A percentile compares a stretch with the other conserved stretches of the same genome.
phyloP scores from a whole-genome alignment of 2,888 invertebrate genomes.

The Drosophila affinis region DNA sequence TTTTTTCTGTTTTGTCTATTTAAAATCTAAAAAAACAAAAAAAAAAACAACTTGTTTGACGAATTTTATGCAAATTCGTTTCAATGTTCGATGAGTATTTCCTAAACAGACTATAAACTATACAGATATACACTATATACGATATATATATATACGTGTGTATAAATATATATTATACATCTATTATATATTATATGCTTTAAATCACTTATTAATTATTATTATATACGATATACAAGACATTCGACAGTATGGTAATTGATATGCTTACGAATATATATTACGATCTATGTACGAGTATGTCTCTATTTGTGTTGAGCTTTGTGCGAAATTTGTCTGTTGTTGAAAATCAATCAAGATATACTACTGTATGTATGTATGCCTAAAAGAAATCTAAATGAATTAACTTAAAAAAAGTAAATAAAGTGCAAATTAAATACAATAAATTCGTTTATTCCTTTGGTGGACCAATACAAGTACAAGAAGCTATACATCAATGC shows the following conservation, averaged over 20 bases:
- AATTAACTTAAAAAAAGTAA: slow-evolving; percentile 61
- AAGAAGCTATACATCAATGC: too few relatives aligned
- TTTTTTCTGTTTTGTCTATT: slow-evolving; percentile 29
- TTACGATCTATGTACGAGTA: slow-evolving; percentile 48
- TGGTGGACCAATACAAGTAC: too few relatives aligned
- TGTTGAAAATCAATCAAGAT: slow-evolving; percentile 71
- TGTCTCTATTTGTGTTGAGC: slow-evolving; percentile 45
- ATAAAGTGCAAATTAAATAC: slow-evolving; percentile 69
- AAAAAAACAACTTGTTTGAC: slow-evolving; percentile 38
- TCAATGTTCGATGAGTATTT: slow-evolving; percentile 69
- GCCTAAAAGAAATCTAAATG: slow-evolving; percentile 67
- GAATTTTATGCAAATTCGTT: slow-evolving; percentile 54
- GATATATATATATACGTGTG: slow-evolving; percentile 30
- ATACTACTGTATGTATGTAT: slow-evolving; percentile 37
- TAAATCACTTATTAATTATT: slow-evolving; percentile 52
- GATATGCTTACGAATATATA: slow-evolving; percentile 59
- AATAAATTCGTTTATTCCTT: slow-evolving; percentile 6
- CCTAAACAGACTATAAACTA: slow-evolving; percentile 70
- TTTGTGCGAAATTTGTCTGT: slow-evolving; percentile 64
- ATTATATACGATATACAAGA: slow-evolving; percentile 49
- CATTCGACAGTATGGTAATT: slow-evolving; percentile 51
- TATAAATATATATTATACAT: slow-evolving; percentile 49
- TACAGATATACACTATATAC: slow-evolving; percentile 38
- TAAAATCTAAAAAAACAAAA: slow-evolving; percentile 25
- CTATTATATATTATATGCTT: slow-evolving; percentile 30